Evolutionary conservation across 2,888 invertebrate species (phyloP).

Genomic region (Thera britannica): DNA sequence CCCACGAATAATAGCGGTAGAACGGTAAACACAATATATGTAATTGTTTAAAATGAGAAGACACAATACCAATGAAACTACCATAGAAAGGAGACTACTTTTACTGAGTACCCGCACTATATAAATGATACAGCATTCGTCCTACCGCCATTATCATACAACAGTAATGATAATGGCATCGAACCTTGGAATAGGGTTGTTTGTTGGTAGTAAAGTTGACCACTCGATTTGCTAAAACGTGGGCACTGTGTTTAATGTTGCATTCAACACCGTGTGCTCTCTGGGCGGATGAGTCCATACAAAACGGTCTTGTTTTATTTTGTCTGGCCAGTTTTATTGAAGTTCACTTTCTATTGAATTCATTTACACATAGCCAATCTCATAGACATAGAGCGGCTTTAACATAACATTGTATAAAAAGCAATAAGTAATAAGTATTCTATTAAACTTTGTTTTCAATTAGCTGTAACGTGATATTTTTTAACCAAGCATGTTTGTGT

Average conservation of each 20-base stretch:
- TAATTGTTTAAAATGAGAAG: too few species aligned
- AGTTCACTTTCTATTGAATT: conserved; percentile 28
- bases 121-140: too few species aligned
- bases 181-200: conserved; percentile 33
- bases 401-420: background rate
- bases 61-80: too few species aligned
- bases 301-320: conserved; percentile 30
- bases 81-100: too few species aligned
- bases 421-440: background rate
- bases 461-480: background rate
- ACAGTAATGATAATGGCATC: background rate
- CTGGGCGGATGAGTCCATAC: conserved; percentile 33
- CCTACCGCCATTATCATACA: too few species aligned
- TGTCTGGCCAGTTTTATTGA: conserved; percentile 16
- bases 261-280: conserved; percentile 37
- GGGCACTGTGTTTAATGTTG: conserved; percentile 48
- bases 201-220: conserved; percentile 49
- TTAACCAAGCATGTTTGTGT: background rate
- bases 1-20: background rate
- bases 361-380: conserved; percentile 10
- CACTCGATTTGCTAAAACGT: conserved; percentile 52
- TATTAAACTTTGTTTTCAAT: background rate
- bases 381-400: conserved; percentile 4
- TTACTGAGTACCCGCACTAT: too few species aligned
- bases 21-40: background rate